Conservation (phyloP, 2,113 vertebrate species). For the Sphyrna mokarran region DNA sequence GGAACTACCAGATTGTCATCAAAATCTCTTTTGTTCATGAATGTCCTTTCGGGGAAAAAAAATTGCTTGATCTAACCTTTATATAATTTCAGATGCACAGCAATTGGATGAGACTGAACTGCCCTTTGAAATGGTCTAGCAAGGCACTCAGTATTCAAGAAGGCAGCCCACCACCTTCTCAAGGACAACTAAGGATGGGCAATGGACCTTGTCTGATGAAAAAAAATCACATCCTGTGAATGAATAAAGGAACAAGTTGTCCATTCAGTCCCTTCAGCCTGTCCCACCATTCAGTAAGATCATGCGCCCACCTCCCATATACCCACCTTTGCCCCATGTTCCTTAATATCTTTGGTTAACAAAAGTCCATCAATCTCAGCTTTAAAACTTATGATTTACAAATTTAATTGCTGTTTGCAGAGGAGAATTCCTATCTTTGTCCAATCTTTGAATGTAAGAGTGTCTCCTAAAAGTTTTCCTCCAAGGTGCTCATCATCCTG, state of each 20-base stretch:
- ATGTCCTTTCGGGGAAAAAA: not conserved
- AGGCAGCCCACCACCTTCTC: not conserved
- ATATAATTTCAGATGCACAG: not conserved
- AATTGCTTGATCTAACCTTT: not conserved
- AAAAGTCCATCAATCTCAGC: not conserved
- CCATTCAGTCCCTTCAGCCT: not conserved
- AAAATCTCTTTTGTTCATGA: not conserved
- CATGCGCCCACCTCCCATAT: not conserved
- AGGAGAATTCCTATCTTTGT: not conserved
- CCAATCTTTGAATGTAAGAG: not conserved
- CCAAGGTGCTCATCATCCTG: too few relatives aligned
- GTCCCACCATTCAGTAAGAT: not conserved
- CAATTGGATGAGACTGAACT: not conserved
- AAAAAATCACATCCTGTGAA: not conserved
- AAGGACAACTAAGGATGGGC: not conserved
- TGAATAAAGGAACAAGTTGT: not conserved
- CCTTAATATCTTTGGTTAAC: not conserved
- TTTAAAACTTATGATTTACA: not conserved
- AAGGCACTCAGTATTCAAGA: not conserved
- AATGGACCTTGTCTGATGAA: not conserved
- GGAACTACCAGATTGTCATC: not conserved
- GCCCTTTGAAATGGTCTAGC: not conserved
- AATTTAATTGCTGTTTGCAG: not conserved
- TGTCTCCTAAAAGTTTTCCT: not conserved
- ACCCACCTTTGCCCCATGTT: not conserved